Percentiles rank a stretch among this genome's conserved stretches.
These are phyloP conservation scores for Cheilosia vulpina DNA, from an alignment of 2,888 invertebrate genomes.

Conservation along the genomic window DNA sequence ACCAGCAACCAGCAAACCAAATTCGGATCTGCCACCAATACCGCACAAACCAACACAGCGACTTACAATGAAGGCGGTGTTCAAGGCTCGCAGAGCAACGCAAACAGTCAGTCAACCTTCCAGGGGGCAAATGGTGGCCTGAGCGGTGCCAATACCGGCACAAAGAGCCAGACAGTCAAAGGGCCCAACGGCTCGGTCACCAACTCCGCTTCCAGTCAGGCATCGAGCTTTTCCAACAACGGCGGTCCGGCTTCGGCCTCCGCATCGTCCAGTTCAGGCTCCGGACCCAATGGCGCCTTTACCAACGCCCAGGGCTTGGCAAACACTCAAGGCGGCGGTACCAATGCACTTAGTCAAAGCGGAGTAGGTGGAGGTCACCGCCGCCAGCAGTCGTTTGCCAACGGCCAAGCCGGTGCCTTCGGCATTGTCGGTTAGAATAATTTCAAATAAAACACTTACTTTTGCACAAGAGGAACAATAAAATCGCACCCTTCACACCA, in stretches of 20 bases:
- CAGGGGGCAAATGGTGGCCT: constrained; percentile 79
- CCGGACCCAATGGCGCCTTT: constrained; percentile 62
- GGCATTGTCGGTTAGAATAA: constrained; percentile 39
- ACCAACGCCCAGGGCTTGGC: constrained; percentile 55
- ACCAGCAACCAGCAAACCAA: constrained; percentile 78
- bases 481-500: constrained; percentile 35
- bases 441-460: constrained; percentile 1
- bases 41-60: constrained; percentile 80
- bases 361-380: constrained; percentile 8
- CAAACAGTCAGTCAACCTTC: constrained; percentile 80
- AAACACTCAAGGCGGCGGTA: constrained; percentile 11
- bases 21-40: constrained; percentile 79
- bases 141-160: constrained; percentile 78
- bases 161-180: constrained; percentile 78
- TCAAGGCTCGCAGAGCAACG: constrained; percentile 78
- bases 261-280: constrained; percentile 52
- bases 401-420: constrained; percentile 34
- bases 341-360: constrained; percentile 77
- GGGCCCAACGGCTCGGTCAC: constrained; percentile 79
- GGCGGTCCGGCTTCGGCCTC: constrained; percentile 70
- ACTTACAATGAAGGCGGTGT: constrained; percentile 77
- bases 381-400: constrained; percentile 24
- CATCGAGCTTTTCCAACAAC: constrained; percentile 74
- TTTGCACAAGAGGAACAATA: constrained; percentile 50
- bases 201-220: constrained; percentile 80